Evolutionary conservation across 2,113 vertebrate genomes (phyloP).

Genomic region (Parus major): DNA sequence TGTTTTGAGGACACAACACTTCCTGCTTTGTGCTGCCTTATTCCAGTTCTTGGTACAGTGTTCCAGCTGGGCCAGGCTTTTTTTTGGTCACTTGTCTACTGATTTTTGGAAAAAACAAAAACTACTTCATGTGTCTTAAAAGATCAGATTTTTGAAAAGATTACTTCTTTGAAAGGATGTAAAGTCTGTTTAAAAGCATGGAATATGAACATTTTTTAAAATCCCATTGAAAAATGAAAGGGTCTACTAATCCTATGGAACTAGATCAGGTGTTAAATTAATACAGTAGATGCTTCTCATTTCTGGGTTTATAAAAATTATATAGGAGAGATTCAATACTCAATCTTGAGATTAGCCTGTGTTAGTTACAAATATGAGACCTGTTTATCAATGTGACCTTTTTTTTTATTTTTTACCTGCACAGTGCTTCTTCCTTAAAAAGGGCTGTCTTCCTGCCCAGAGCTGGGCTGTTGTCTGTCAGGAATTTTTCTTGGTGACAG

Average conservation of each 20-base stretch:
- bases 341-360: neutral
- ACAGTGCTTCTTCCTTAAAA: neutral
- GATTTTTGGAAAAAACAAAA: neutral
- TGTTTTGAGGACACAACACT: neutral
- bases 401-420: neutral
- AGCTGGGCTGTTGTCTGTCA: neutral
- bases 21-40: neutral
- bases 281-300: neutral
- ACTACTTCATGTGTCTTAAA: neutral
- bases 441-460: neutral
- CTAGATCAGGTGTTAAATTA: neutral
- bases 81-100: neutral
- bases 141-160: neutral
- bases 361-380: neutral
- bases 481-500: neutral
- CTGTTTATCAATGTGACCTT: neutral
- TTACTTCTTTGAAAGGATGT: neutral
- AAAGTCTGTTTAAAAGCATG: neutral
- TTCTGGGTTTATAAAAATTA: neutral
- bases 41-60: neutral
- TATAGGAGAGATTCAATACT: neutral
- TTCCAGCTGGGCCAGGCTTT: neutral
- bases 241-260: neutral
- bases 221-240: neutral
- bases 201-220: neutral